These are phyloP conservation scores for Ennomos erosarius DNA, from an alignment of 2,888 invertebrate species.

Conservation along the genomic window DNA sequence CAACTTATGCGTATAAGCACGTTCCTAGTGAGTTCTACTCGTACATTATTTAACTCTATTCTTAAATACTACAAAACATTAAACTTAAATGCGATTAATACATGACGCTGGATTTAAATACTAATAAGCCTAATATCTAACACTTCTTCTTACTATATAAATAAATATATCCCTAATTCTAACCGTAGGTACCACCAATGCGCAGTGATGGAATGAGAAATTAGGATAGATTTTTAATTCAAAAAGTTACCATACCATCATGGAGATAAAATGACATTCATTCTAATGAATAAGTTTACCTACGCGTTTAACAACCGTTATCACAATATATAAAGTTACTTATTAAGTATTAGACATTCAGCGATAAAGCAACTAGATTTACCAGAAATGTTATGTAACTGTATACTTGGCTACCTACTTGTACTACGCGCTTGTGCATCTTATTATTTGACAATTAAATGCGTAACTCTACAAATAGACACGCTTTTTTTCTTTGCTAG, in stretches of 20 bases:
- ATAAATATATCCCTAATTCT: not conserved
- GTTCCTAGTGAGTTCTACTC: constrained; percentile 45
- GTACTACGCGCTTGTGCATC: constrained; percentile 24
- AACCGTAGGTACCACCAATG: not conserved
- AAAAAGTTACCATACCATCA: constrained; percentile 24
- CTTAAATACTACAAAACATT: constrained; percentile 33
- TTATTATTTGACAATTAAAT: constrained; percentile 14
- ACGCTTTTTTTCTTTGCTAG: not conserved
- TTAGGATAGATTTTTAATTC: no score
- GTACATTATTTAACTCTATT: constrained; percentile 20
- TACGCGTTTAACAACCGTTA: constrained; percentile 72
- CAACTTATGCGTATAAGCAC: constrained; percentile 59
- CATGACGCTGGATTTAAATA: constrained; percentile 41
- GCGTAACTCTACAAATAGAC: constrained; percentile 25
- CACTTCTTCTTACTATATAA: not conserved
- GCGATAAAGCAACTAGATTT: constrained; percentile 50
- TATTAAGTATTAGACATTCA: constrained; percentile 59
- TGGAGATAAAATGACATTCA: constrained; percentile 55
- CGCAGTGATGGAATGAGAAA: not conserved
- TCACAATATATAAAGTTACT: constrained; percentile 79
- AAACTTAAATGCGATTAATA: constrained; percentile 16
- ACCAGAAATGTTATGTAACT: constrained; percentile 30
- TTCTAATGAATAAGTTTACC: constrained; percentile 48
- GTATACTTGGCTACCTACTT: constrained; percentile 24
- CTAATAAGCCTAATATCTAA: constrained; percentile 32